Evolutionary conservation across 2,113 vertebrate species (phyloP).

Genomic region (Nyctibius bracteatus): DNA sequence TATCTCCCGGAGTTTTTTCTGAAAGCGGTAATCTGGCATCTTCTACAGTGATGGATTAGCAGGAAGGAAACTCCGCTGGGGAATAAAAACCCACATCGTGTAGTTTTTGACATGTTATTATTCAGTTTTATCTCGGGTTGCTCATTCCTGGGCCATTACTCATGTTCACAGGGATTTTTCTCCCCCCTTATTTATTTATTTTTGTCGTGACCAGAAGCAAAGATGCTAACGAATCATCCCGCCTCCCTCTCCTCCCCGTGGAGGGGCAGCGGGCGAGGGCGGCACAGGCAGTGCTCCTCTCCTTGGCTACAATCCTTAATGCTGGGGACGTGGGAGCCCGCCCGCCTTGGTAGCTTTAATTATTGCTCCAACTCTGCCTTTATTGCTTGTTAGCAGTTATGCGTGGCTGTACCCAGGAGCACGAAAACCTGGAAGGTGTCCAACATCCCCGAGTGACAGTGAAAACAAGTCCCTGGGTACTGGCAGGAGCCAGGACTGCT

Average conservation of each 20-base stretch:
- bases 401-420: background rate
- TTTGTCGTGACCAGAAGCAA: background rate
- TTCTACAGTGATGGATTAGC: conserved; percentile 80
- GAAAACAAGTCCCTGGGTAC: background rate
- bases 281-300: too few species aligned
- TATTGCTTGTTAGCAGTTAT: conserved; percentile 60
- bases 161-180: conserved; percentile 68
- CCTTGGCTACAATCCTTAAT: background rate
- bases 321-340: background rate
- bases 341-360: conserved; percentile 57
- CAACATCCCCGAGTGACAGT: background rate
- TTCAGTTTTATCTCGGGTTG: conserved; percentile 80
- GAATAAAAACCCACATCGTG: conserved; percentile 83
- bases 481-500: background rate
- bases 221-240: background rate
- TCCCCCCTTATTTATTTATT: conserved; percentile 29
- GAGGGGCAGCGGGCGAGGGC: background rate
- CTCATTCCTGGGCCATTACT: conserved; percentile 78
- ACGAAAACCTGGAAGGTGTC: background rate
- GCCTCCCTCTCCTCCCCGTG: fast-evolving
- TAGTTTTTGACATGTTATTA: conserved; percentile 80
- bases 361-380: conserved; percentile 37
- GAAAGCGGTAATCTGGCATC: conserved; percentile 76
- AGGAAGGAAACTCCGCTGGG: conserved; percentile 76
- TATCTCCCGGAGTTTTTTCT: conserved; percentile 75